phyloP scores from a whole-genome alignment of 2,113 vertebrate species.

The Pelecanoides urinatrix region DNA sequence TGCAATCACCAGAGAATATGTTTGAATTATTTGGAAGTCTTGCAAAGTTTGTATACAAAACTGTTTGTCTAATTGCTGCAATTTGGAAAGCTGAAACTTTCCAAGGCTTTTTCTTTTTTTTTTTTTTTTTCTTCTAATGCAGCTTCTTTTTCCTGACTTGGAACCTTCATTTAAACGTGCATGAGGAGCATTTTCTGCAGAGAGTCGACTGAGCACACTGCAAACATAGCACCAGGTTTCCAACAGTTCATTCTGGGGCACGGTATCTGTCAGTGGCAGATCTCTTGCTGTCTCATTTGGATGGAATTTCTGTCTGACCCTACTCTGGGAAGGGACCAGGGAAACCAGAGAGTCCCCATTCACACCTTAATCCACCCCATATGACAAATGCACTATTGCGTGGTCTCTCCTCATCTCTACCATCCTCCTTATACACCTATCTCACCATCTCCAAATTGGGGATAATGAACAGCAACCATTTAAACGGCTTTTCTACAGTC shows the following conservation, averaged over 20 bases:
- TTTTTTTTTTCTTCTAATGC: neutral
- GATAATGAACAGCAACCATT: neutral
- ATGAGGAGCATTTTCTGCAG: neutral
- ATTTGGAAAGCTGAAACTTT: neutral
- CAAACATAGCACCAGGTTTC: neutral
- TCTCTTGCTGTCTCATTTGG: neutral
- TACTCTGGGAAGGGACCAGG: neutral
- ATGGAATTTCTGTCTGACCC: neutral
- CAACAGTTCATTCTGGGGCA: neutral
- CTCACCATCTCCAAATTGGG: neutral
- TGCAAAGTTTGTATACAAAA: neutral
- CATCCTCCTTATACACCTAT: neutral
- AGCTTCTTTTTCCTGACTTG: neutral
- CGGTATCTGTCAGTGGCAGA: neutral
- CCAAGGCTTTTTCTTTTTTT: neutral
- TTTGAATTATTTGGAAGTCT: neutral
- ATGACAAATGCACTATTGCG: neutral
- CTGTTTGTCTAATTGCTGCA: neutral
- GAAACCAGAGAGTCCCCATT: neutral
- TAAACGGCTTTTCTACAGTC: neutral
- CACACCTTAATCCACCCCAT: neutral
- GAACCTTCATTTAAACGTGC: neutral
- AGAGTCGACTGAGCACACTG: neutral
- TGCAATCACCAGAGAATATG: neutral
- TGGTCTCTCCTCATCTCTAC: neutral